Conservation (phyloP, 2,113 vertebrate species). For the Cyanocitta stelleri region DNA sequence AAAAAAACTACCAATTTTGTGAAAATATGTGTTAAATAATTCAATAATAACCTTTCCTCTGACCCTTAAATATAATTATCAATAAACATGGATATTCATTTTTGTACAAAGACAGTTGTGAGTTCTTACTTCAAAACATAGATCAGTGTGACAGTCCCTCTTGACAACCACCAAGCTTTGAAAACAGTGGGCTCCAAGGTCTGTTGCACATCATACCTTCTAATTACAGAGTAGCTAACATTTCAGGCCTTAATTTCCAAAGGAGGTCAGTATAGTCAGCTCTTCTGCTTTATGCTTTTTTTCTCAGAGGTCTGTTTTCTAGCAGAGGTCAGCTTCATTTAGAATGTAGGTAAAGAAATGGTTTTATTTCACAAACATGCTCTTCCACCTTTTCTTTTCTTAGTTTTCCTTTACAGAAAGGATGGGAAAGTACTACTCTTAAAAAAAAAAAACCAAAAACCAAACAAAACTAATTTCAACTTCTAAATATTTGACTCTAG, state of each 20-base stretch:
- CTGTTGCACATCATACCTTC: neutral
- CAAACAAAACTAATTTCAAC: neutral
- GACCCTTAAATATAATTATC: constrained; percentile 14
- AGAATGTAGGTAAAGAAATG: neutral
- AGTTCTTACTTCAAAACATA: neutral
- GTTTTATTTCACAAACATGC: neutral
- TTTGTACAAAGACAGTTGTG: neutral
- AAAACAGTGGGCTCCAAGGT: constrained; percentile 7
- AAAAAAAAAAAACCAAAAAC: neutral
- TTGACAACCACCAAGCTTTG: neutral
- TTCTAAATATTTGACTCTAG: neutral
- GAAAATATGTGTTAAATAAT: neutral
- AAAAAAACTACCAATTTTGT: neutral
- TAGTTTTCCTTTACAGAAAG: neutral
- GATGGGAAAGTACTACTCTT: neutral
- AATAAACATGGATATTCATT: neutral
- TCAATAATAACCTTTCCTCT: neutral
- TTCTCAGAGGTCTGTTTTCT: neutral
- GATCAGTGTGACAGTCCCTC: neutral
- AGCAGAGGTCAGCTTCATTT: neutral
- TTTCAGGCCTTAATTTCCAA: neutral
- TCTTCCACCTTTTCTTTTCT: neutral
- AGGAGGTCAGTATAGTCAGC: neutral
- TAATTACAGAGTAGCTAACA: neutral
- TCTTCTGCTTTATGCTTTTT: neutral